phyloP scores from a whole-genome alignment of 2,797 vertebrate species.

The Anguilla obscura region DNA sequence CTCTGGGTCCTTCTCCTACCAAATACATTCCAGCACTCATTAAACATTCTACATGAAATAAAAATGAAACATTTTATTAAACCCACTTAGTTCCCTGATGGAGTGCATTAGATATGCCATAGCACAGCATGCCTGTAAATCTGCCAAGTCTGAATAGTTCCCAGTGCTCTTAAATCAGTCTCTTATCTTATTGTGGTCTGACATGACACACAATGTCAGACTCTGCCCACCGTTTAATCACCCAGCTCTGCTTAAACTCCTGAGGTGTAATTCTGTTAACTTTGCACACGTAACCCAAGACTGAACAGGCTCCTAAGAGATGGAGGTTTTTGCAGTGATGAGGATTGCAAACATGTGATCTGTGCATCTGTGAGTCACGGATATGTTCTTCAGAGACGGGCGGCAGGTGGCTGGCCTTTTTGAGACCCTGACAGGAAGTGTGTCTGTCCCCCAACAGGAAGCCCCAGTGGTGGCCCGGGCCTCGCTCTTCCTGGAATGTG shows the following conservation, averaged over 20 bases:
- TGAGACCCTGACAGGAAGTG: constrained; percentile 22
- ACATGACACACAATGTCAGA: neutral
- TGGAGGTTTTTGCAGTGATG: neutral
- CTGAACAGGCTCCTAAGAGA: neutral
- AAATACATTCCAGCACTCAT: neutral
- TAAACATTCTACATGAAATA: neutral
- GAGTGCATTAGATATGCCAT: neutral
- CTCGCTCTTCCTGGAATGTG: constrained; percentile 93
- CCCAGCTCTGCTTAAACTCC: neutral
- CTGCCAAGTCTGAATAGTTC: no score
- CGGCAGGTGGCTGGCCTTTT: neutral
- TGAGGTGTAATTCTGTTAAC: neutral
- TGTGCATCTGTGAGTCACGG: neutral
- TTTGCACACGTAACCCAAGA: neutral
- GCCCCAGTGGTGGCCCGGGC: constrained; percentile 94
- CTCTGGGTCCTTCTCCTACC: neutral
- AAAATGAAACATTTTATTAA: neutral
- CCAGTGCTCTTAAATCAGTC: no score
- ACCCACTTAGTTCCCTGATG: neutral
- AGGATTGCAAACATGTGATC: neutral
- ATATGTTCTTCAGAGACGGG: neutral
- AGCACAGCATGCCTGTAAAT: neutral
- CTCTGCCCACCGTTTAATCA: neutral
- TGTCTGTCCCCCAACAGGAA: constrained; percentile 73
- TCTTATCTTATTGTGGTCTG: neutral